These are phyloP conservation scores for Cotesia chilonis DNA, from an alignment of 1,140 invertebrate species.

Conservation along the genomic window DNA sequence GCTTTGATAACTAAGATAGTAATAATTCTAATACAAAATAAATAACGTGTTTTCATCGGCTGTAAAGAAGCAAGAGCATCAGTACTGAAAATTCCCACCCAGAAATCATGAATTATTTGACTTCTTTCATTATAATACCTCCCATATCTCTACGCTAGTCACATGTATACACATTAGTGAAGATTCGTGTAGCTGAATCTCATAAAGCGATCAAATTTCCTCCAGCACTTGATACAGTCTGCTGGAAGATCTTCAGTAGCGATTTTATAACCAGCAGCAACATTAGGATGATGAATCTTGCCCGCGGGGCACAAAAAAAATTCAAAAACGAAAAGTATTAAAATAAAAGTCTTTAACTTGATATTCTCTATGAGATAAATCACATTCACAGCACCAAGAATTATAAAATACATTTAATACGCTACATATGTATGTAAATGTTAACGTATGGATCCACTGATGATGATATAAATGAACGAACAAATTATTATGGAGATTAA, in stretches of 20 bases:
- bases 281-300: slow-evolving; percentile 11
- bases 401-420: slow-evolving; percentile 8
- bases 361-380: slow-evolving; percentile 5
- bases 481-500: slow-evolving; percentile 19
- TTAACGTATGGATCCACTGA: background rate
- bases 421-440: background rate
- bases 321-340: background rate
- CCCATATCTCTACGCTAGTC: too few relatives aligned
- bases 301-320: background rate
- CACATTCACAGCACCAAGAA: too few relatives aligned
- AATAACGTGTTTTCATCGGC: too few relatives aligned
- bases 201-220: slow-evolving; percentile 4
- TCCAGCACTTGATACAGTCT: background rate
- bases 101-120: slow-evolving; percentile 11
- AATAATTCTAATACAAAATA: too few relatives aligned
- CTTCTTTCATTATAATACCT: background rate
- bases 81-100: background rate
- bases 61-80: too few relatives aligned
- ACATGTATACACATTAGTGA: too few relatives aligned
- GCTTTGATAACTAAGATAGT: too few relatives aligned
- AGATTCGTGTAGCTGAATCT: background rate
- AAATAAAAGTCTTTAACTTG: background rate
- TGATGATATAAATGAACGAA: slow-evolving; percentile 1
- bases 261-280: slow-evolving; percentile 10
- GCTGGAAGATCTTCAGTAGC: background rate